These are phyloP conservation scores for Cryptotermes secundus DNA, from an alignment of 1,140 invertebrate genomes.

Conservation along the genomic window DNA sequence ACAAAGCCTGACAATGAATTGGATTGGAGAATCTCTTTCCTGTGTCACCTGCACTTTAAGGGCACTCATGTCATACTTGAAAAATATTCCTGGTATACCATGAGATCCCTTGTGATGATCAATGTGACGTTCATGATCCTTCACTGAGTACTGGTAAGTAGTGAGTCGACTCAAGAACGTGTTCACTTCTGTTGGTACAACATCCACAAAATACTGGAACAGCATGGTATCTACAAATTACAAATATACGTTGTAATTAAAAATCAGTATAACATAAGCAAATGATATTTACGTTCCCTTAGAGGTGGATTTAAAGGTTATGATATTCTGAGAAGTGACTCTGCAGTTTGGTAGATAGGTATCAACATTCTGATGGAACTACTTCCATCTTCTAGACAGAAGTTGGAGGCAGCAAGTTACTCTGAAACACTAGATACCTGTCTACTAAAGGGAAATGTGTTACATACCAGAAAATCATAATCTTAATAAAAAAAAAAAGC, in stretches of 20 bases:
- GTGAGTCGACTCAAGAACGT: slow-evolving; percentile 67
- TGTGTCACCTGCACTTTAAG: slow-evolving; percentile 83
- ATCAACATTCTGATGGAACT: no score
- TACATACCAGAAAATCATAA: no score
- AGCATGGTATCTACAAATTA: slow-evolving; percentile 66
- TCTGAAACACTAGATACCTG: no score
- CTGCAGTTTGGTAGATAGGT: no score
- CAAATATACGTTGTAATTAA: neutral
- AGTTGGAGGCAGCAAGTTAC: no score
- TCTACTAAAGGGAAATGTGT: no score
- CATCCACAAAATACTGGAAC: slow-evolving; percentile 93
- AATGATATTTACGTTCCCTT: no score
- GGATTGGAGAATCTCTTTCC: slow-evolving; percentile 73
- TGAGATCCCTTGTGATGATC: slow-evolving; percentile 77
- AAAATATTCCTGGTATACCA: slow-evolving; percentile 90
- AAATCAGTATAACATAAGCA: no score
- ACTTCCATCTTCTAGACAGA: no score
- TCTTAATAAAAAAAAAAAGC: no score
- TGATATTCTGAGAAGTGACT: no score
- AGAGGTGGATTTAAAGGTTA: no score
- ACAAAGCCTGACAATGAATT: slow-evolving; percentile 84
- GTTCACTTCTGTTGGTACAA: slow-evolving; percentile 90
- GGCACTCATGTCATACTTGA: slow-evolving; percentile 91
- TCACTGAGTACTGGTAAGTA: slow-evolving; percentile 92
- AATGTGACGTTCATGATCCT: slow-evolving; percentile 79